Evolutionary conservation across 2,113 vertebrate species (phyloP).

Genomic region (Datnioides undecimradiatus): DNA sequence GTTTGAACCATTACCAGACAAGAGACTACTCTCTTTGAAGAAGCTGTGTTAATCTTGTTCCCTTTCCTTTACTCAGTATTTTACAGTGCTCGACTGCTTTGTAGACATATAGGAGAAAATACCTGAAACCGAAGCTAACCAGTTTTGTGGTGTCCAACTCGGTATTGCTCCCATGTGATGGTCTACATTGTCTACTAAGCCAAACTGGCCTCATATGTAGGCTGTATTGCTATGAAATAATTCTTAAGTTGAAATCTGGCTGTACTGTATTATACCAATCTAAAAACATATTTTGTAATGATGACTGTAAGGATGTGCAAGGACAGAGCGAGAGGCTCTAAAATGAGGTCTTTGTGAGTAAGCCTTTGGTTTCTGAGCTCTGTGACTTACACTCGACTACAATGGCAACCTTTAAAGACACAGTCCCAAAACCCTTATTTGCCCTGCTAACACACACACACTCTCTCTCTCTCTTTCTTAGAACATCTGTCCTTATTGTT

Average conservation of each 20-base stretch:
- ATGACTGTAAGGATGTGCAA: no score
- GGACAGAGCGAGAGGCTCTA: background rate
- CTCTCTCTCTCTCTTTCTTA: no score
- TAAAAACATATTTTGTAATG: no score
- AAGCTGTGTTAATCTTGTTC: background rate
- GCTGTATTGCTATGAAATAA: background rate
- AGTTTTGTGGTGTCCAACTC: background rate
- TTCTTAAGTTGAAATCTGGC: background rate
- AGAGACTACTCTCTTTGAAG: background rate
- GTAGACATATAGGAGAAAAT: background rate
- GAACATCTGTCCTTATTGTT: constrained; percentile 29
- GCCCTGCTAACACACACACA: background rate
- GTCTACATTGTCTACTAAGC: no score
- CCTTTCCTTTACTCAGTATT: background rate
- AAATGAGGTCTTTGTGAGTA: background rate
- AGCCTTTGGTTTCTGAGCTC: background rate
- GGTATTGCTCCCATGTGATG: background rate
- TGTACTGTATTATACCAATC: background rate
- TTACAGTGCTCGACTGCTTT: background rate
- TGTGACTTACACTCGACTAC: constrained; percentile 6
- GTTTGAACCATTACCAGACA: background rate
- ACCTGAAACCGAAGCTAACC: background rate
- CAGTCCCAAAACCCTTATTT: constrained; percentile 14
- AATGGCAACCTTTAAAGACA: constrained; percentile 21
- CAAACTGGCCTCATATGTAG: accelerated